These are phyloP conservation scores for Apus apus DNA, from an alignment of 2,113 vertebrate species.

Conservation along the genomic window DNA sequence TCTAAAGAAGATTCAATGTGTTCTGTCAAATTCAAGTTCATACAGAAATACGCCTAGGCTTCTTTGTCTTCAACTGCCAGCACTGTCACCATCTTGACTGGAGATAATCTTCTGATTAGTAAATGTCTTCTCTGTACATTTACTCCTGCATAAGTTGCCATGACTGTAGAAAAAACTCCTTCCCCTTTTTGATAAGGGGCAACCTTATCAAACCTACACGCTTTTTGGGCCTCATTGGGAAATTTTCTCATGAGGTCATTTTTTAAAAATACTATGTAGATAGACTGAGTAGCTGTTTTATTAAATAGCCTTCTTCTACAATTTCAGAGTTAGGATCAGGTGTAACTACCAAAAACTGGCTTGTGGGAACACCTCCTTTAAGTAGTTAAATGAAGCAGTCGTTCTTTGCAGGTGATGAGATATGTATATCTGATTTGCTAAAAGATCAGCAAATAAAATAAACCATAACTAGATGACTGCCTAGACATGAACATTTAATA, in stretches of 20 bases:
- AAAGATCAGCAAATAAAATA: neutral
- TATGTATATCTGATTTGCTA: neutral
- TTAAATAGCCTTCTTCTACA: neutral
- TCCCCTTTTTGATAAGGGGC: neutral
- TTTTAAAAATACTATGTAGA: neutral
- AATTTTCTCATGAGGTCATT: neutral
- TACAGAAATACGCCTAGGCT: neutral
- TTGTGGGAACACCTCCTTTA: neutral
- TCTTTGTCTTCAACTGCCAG: neutral
- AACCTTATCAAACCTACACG: neutral
- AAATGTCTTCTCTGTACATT: neutral
- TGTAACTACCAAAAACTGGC: neutral
- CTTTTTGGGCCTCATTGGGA: neutral
- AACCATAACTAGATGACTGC: neutral
- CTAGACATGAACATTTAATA: neutral
- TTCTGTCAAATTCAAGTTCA: neutral
- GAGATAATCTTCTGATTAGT: neutral
- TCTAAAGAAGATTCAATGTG: neutral
- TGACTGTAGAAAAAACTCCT: neutral
- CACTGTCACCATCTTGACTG: neutral
- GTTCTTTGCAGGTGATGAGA: neutral
- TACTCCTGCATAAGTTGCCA: neutral
- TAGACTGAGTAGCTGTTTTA: neutral
- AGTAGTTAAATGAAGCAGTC: neutral
- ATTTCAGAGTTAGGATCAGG: neutral